Evolutionary conservation across 2,113 vertebrate genomes (phyloP).

Genomic region (Nematolebias whitei): DNA sequence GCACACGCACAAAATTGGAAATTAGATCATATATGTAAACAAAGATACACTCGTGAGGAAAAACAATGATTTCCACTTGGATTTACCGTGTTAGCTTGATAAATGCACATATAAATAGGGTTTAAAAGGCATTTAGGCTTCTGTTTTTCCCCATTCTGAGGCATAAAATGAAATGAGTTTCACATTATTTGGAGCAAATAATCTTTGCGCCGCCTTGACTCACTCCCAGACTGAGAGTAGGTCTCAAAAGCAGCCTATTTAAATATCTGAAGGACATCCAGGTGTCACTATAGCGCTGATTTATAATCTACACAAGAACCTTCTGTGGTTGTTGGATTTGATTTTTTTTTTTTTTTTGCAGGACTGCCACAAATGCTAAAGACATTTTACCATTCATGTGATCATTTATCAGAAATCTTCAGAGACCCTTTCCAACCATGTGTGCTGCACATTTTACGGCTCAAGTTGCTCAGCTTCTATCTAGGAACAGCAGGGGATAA

Average conservation of each 20-base stretch:
- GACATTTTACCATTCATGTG: constrained; percentile 1
- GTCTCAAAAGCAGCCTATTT: constrained; percentile 8
- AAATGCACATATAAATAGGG: constrained; percentile 24
- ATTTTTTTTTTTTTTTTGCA: not conserved
- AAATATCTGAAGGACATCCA: constrained; percentile 11
- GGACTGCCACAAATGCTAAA: not conserved
- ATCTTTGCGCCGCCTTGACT: constrained; percentile 13
- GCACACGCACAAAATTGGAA: constrained; percentile 22
- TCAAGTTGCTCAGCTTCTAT: not conserved
- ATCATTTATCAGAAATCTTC: not conserved
- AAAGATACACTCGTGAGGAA: not conserved
- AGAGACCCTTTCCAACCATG: not conserved
- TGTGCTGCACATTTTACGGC: not conserved
- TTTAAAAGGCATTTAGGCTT: constrained; percentile 19
- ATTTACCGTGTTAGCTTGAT: constrained; percentile 15
- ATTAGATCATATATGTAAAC: constrained; percentile 49
- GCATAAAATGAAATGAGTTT: constrained; percentile 18
- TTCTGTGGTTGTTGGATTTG: not conserved
- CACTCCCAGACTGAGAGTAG: not conserved
- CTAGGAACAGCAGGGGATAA: not conserved
- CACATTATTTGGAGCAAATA: constrained; percentile 4
- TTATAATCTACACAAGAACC: not conserved
- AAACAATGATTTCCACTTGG: constrained; percentile 29
- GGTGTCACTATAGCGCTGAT: constrained; percentile 1
- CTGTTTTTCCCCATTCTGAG: constrained; percentile 1